These are phyloP conservation scores for Nannospalax galili DNA, from an alignment of 2,113 vertebrate species.

Conservation along the genomic window DNA sequence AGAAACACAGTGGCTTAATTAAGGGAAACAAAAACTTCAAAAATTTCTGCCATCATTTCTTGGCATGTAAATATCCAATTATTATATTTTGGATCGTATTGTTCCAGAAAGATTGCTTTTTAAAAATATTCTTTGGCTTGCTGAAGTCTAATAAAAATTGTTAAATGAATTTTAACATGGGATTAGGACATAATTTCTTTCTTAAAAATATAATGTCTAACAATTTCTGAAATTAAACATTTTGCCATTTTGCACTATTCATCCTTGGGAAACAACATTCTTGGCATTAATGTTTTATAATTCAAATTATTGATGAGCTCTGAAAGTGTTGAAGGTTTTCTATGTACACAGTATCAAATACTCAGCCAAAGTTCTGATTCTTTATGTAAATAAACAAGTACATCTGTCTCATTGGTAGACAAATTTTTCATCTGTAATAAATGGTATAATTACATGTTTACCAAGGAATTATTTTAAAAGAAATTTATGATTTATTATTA, in stretches of 20 bases:
- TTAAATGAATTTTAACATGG: not conserved
- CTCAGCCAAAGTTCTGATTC: not conserved
- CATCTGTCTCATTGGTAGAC: not conserved
- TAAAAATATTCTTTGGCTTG: not conserved
- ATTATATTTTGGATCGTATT: not conserved
- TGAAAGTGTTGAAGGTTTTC: not conserved
- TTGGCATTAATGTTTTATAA: not conserved
- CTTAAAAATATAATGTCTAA: too few species aligned
- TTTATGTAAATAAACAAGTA: not conserved
- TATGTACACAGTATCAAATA: not conserved
- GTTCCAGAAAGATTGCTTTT: not conserved
- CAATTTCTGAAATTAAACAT: not conserved
- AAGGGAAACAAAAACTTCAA: not conserved
- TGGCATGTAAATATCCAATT: too few species aligned
- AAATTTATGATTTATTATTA: not conserved
- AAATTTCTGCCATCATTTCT: not conserved
- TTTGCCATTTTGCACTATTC: not conserved
- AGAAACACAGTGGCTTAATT: not conserved
- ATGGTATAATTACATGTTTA: not conserved
- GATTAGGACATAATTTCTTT: not conserved
- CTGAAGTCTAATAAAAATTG: not conserved
- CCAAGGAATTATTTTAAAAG: not conserved
- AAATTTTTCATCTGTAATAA: not conserved
- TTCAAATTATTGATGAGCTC: not conserved
- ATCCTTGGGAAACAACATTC: not conserved